phyloP scores from a whole-genome alignment of 1,140 invertebrate genomes.

The Lordiphosa mommai region DNA sequence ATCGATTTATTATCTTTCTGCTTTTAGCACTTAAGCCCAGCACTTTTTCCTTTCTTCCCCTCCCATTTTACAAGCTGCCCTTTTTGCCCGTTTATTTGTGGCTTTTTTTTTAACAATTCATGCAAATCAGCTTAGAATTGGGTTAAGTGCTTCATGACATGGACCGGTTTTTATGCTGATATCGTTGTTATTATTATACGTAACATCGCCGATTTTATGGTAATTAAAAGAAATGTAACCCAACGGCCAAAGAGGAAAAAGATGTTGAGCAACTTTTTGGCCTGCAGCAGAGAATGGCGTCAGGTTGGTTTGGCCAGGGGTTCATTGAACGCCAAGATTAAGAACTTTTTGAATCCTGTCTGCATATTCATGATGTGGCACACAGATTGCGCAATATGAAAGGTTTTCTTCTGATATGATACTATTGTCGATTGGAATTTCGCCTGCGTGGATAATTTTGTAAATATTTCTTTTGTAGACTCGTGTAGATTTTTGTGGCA shows the following conservation, averaged over 20 bases:
- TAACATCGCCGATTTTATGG: conserved; percentile 41
- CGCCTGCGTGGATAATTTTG: not conserved
- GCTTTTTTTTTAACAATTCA: conserved; percentile 19
- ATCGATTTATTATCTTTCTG: conserved; percentile 10
- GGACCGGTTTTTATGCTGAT: conserved; percentile 28
- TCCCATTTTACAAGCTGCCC: conserved; percentile 23
- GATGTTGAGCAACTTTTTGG: conserved; percentile 55
- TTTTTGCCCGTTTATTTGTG: conserved; percentile 16
- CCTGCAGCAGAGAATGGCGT: conserved; percentile 5
- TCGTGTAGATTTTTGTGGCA: conserved; percentile 26
- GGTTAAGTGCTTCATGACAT: conserved; percentile 48
- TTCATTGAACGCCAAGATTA: conserved; percentile 63
- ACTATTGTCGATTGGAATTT: not conserved
- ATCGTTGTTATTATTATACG: conserved; percentile 22
- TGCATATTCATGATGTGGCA: conserved; percentile 33
- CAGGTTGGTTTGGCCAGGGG: conserved; percentile 29
- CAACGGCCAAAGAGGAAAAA: conserved; percentile 31
- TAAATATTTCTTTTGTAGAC: not conserved
- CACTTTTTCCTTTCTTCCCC: not conserved
- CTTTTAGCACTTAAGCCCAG: not conserved
- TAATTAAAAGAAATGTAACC: conserved; percentile 52
- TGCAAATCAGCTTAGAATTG: conserved; percentile 51
- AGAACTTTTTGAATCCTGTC: conserved; percentile 32
- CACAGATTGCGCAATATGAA: conserved; percentile 22
- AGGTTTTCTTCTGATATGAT: conserved; percentile 1